Evolutionary conservation across 1,140 invertebrate species (phyloP), one percentile per base, ranked within the genome.

Genomic region (Trichomalopsis sarcophagae): DNA sequence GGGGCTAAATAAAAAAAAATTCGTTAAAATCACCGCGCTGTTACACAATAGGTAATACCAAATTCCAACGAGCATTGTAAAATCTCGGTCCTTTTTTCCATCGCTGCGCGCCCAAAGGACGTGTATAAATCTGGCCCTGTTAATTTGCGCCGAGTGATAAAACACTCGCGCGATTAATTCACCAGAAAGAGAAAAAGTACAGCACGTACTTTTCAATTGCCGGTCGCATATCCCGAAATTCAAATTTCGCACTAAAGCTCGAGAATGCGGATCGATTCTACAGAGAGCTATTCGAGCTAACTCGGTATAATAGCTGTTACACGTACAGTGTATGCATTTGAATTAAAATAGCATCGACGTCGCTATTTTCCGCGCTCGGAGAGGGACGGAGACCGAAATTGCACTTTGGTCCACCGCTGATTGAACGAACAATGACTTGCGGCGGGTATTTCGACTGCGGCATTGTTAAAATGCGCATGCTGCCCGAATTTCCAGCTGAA

Each of bases 371-470:
- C 50, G 62, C 50, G 9, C 5, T 36, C 5, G 5, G 2, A 36
- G 33, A 36, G 33, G 5, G 33, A 66, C 71, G 4, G 27, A 76
- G n/a, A 76, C 62, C 36, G 33, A 84, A 84, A 77, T 84, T 84
- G 71, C 40, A 68, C 75, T 84, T 71, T 77, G n/a, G 23, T n/a
- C 13, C 50, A 0, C n/a, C 23, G 2, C 23, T 50, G 82, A 30
- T 33, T 62, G 75, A 78, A 3, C 75, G 75, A 84, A 84, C 75
- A 84, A 84, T 84, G 82, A 76, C 23, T 66, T 23, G 11, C 27
- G 17, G 50, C 6, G 17, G 17, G 30, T 21, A 40, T 76, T 69
- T 44, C 62, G 73, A 62, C 30, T 71, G 40, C 55, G 33, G 36
- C 66, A 78, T 84, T 69, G 82, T 84, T 71, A 50, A 78, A 78